Base-by-base conservation (phyloP, 2,113 vertebrate species). In the Irena cyanogastra region DNA sequence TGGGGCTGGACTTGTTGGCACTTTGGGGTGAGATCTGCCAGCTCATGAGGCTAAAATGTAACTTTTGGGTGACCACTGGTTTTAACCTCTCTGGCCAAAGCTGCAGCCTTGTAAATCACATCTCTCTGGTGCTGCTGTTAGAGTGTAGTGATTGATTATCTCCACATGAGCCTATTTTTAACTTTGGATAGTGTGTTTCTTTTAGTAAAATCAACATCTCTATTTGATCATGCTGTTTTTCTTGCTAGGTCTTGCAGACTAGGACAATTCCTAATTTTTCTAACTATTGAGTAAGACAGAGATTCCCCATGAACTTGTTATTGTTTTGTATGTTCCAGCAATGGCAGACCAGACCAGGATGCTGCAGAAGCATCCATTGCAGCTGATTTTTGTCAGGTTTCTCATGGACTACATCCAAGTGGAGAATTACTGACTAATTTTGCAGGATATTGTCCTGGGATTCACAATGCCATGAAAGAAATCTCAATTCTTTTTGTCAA, bases 401-500 rank as follows among this genome's bases (percentile, higher is more conserved):
- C 61, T 79, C 27, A 37, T 76, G 63, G 88, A 37, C 57, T 79
- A 49, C 2, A 3, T 69, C 53, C 61, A 78, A 79, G 61, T 26
- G n/a, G 28, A 91, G 53, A 69, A 93, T 88, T 83, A 93, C 80
- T 78, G 31, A 52, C 23, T 90, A 94, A 63, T 89, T 89, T 57
- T 78, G 23, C 24, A 83, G 37, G 44, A 90, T 41, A 71, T 81
- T 95, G 53, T 92, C 72, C 88, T 78, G 79, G 70, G 76, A 90
- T 68, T 92, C 80, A 78, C 69, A 84, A 39, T 1, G 8, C 41
- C 31, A 53, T 70, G 69, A 90, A 90, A 72, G 72, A 92, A 87
- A 84, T 69, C 59, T 96, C 79, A 70, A 83, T 77, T 93, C 49
- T 75, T 93, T 97, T 96, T 92, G 94, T 91, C 91, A 92, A 65